phyloP scores from a whole-genome alignment of 1,140 invertebrate genomes.

The Drosophila eugracilis region DNA sequence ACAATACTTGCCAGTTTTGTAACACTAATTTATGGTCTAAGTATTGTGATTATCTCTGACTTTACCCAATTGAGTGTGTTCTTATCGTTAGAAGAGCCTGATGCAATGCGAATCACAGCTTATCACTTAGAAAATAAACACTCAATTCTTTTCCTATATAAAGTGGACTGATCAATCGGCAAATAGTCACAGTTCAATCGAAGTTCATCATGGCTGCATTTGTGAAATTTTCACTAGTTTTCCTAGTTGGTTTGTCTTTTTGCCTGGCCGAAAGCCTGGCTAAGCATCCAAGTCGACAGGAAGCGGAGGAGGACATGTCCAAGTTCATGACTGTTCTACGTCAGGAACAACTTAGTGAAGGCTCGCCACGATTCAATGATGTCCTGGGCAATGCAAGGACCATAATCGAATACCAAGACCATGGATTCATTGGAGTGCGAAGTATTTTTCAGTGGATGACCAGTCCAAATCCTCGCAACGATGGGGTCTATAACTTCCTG shows the following conservation, averaged over 20 bases:
- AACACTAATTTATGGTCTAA: background rate
- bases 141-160: constrained; percentile 15
- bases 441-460: constrained; percentile 44
- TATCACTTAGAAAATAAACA: constrained; percentile 16
- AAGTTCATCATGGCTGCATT: constrained; percentile 16
- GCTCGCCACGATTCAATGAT: constrained; percentile 18
- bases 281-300: constrained; percentile 1
- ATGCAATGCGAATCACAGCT: constrained; percentile 10
- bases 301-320: constrained; percentile 29
- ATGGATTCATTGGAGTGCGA: constrained; percentile 22
- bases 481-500: constrained; percentile 39
- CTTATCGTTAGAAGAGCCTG: constrained; percentile 17
- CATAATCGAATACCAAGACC: constrained; percentile 18
- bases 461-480: constrained; percentile 23
- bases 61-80: background rate
- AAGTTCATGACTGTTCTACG: constrained; percentile 22
- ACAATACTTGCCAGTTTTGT: background rate
- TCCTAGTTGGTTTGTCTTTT: background rate
- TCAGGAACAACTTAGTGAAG: background rate
- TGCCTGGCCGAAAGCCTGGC: background rate
- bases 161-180: background rate
- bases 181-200: constrained; percentile 15
- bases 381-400: constrained; percentile 30
- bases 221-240: background rate
- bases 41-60: background rate